Evolutionary conservation across 2,888 invertebrate species (phyloP).

Genomic region (Brenthis hecate): DNA sequence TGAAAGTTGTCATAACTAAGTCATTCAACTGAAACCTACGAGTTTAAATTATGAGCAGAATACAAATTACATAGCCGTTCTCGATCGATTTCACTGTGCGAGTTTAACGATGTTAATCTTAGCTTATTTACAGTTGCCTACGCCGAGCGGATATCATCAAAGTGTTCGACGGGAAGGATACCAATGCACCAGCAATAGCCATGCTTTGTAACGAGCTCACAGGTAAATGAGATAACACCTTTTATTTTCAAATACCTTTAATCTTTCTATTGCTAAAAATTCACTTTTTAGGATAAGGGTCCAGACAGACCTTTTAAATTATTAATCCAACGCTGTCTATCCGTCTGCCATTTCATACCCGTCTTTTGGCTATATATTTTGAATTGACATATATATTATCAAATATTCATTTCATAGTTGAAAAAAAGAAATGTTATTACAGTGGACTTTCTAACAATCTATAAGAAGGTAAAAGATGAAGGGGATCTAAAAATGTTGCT

Average conservation of each 20-base stretch:
- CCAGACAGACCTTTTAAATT: no score
- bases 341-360: no score
- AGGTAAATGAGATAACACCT: conserved; percentile 52
- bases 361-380: no score
- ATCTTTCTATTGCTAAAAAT: not conserved
- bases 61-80: conserved; percentile 8
- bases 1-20: not conserved
- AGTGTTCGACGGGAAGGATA: conserved; percentile 91
- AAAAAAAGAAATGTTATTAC: no score
- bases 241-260: conserved; percentile 7
- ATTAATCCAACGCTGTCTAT: no score
- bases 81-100: conserved; percentile 11
- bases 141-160: conserved; percentile 92
- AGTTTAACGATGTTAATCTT: conserved; percentile 31
- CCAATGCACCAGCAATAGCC: conserved; percentile 88
- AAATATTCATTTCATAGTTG: no score
- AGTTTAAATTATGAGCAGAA: not conserved
- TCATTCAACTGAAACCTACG: not conserved
- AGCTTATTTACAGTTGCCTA: conserved; percentile 85
- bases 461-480: no score
- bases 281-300: no score
- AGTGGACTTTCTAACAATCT: no score
- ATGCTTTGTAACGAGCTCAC: conserved; percentile 91
- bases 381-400: no score
- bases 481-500: no score